phyloP scores from a whole-genome alignment of 2,888 invertebrate genomes.

The Bombylius discolor region DNA sequence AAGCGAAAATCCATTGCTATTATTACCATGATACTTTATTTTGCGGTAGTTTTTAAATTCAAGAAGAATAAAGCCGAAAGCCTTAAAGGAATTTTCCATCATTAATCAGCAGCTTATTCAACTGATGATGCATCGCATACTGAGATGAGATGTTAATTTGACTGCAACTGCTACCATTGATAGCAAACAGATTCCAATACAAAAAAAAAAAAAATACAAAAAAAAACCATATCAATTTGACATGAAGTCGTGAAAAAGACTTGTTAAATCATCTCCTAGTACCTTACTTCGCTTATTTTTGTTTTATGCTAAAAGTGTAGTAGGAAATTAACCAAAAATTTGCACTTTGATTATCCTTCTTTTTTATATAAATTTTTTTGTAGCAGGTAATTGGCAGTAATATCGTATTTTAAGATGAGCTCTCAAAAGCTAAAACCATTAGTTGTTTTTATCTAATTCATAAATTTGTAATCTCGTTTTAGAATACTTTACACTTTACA shows the following conservation, averaged over 20 bases:
- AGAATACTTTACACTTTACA: constrained; percentile 6
- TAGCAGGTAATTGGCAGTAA: too few species aligned
- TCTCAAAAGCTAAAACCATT: not conserved
- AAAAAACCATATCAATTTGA: not conserved
- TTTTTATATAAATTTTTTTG: too few species aligned
- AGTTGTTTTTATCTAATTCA: constrained; percentile 1
- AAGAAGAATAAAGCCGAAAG: not conserved
- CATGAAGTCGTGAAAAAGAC: not conserved
- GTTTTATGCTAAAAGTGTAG: too few species aligned
- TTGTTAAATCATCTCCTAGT: too few species aligned
- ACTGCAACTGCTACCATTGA: not conserved
- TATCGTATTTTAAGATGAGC: too few species aligned
- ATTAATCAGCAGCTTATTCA: constrained; percentile 9
- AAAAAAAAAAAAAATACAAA: not conserved
- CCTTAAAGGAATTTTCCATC: constrained; percentile 7
- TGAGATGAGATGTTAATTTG: constrained; percentile 9
- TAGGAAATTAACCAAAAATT: too few species aligned
- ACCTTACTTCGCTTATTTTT: too few species aligned
- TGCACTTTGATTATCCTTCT: too few species aligned
- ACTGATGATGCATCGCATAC: constrained; percentile 6
- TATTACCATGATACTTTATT: not conserved
- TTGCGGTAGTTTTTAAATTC: not conserved
- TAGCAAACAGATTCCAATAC: not conserved
- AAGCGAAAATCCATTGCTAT: not conserved
- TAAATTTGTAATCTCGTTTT: constrained; percentile 8